Conservation (phyloP, 2,888 invertebrate species). For the Caenorhabditis sinica region DNA sequence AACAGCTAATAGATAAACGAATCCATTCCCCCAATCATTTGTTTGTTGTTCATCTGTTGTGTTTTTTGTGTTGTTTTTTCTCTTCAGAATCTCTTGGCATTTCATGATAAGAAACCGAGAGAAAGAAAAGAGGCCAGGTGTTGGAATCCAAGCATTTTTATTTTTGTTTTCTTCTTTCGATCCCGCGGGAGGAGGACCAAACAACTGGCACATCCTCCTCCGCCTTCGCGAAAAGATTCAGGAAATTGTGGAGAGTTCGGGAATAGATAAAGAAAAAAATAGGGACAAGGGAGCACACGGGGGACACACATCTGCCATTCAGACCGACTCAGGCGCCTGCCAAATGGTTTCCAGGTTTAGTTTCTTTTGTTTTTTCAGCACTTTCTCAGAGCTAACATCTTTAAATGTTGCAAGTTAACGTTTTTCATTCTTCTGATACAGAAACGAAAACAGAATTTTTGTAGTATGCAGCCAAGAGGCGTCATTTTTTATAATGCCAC, state of each 20-base stretch:
- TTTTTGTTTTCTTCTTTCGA: constrained; percentile 55
- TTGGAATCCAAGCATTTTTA: constrained; percentile 57
- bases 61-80: constrained; percentile 11
- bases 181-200: constrained; percentile 52
- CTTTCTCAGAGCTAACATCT: not conserved
- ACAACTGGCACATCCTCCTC: constrained; percentile 63
- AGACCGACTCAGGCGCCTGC: constrained; percentile 36
- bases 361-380: constrained; percentile 22
- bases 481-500: too few relatives aligned
- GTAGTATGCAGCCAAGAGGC: too few relatives aligned
- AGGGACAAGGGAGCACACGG: constrained; percentile 37
- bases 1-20: constrained; percentile 29
- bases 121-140: constrained; percentile 48
- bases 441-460: too few relatives aligned
- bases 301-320: constrained; percentile 52
- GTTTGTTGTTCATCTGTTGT: constrained; percentile 36
- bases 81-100: constrained; percentile 9
- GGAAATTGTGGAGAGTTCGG: not conserved
- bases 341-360: constrained; percentile 61
- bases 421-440: too few relatives aligned
- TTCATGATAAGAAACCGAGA: constrained; percentile 2
- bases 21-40: constrained; percentile 5
- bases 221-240: constrained; percentile 42
- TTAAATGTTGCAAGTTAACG: not conserved
- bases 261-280: constrained; percentile 10